These are phyloP conservation scores for Melanargia galathea DNA, from an alignment of 2,888 invertebrate genomes.

Conservation along the genomic window DNA sequence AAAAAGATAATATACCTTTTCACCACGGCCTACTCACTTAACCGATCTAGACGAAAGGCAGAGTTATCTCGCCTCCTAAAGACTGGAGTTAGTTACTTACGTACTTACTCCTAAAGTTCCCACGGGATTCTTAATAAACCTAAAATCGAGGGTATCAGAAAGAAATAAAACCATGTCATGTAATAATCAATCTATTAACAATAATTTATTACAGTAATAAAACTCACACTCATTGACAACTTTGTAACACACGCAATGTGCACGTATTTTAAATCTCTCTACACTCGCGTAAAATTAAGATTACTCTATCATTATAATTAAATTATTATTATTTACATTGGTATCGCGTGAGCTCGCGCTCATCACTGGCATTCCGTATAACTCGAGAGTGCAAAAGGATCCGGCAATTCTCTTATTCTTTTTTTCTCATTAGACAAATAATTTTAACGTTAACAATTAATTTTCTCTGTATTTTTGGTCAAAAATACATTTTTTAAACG, in stretches of 20 bases:
- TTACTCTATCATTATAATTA: constrained; percentile 56
- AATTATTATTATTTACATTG: constrained; percentile 75
- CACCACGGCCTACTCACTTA: no score
- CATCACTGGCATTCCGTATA: constrained; percentile 45
- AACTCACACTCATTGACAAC: constrained; percentile 68
- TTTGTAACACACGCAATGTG: constrained; percentile 62
- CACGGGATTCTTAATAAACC: no score
- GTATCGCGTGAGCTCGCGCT: constrained; percentile 43
- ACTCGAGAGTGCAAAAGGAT: constrained; percentile 21
- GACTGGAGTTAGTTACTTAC: no score
- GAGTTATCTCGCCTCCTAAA: no score
- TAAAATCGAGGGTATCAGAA: background rate
- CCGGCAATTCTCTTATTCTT: constrained; percentile 1
- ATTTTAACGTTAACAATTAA: constrained; percentile 11
- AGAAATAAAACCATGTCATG: constrained; percentile 52
- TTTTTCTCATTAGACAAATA: background rate
- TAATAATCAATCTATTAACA: constrained; percentile 80
- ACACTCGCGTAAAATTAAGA: constrained; percentile 55
- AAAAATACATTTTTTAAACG: background rate
- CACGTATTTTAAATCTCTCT: constrained; percentile 46
- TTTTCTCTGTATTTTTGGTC: constrained; percentile 1
- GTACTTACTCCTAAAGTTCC: no score
- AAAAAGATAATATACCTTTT: no score
- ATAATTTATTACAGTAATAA: constrained; percentile 78
- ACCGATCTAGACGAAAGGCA: no score